Percentiles rank a stretch among this genome's conserved stretches.
Conservation (phyloP, 2,797 vertebrate species). For the Luscinia luscinia region DNA sequence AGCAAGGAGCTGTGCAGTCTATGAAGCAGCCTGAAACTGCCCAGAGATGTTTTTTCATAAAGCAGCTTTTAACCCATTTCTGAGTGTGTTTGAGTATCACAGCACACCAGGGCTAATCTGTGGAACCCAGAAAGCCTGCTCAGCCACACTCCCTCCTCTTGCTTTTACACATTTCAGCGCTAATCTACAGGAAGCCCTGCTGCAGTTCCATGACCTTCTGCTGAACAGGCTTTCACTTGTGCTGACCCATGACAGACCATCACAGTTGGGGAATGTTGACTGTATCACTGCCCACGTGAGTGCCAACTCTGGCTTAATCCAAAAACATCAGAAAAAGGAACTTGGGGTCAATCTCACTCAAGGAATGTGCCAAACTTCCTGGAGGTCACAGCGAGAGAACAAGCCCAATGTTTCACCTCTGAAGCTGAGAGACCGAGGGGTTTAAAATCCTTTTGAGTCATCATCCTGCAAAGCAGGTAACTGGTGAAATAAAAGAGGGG, state of each 20-base stretch:
- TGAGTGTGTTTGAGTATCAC: neutral
- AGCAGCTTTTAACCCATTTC: neutral
- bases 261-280: neutral
- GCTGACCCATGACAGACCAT: constrained; percentile 35
- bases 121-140: neutral
- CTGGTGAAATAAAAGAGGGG: constrained; percentile 14
- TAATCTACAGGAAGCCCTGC: constrained; percentile 26
- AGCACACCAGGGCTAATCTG: neutral
- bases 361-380: constrained; percentile 55
- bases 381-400: constrained; percentile 40
- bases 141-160: neutral
- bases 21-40: neutral
- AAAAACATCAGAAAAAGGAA: constrained; percentile 65
- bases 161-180: neutral
- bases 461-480: constrained; percentile 31
- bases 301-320: constrained; percentile 32
- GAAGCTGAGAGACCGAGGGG: neutral
- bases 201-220: neutral
- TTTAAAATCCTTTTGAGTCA: constrained; percentile 34
- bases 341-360: constrained; percentile 34
- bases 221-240: constrained; percentile 25
- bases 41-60: neutral
- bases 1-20: neutral
- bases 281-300: neutral
- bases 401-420: constrained; percentile 25